Evolutionary conservation across 2,113 vertebrate genomes (phyloP).

Genomic region (Acrocephalus kingi): DNA sequence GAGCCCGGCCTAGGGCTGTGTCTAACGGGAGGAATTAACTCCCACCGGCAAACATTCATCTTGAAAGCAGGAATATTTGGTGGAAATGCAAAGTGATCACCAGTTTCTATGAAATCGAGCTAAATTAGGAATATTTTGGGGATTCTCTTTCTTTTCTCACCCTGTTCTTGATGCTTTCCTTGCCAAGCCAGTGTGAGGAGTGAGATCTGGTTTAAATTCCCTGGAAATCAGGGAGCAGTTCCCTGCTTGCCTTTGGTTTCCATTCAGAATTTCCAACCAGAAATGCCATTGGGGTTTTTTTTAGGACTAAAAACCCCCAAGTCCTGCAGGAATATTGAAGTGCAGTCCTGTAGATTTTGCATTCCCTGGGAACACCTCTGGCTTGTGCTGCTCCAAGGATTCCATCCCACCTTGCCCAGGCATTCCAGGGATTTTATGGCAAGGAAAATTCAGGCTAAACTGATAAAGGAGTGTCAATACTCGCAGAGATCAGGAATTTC

Average conservation of each 20-base stretch:
- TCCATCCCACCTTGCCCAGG: background rate
- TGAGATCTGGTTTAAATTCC: background rate
- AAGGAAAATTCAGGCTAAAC: background rate
- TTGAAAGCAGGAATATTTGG: background rate
- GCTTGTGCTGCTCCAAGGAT: background rate
- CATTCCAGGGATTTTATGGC: background rate
- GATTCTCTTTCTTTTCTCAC: background rate
- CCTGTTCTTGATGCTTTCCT: background rate
- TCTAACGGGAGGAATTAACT: background rate
- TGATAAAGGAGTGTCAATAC: background rate
- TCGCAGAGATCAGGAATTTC: background rate
- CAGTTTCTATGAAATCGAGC: background rate
- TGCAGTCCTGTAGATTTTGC: background rate
- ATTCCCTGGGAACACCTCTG: background rate
- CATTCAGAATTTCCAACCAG: background rate
- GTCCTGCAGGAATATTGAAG: background rate
- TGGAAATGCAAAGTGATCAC: background rate
- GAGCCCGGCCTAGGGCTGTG: background rate
- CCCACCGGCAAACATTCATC: rapidly evolving
- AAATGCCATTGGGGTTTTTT: background rate
- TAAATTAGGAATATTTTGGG: background rate
- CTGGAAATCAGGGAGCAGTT: background rate
- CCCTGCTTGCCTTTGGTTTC: background rate
- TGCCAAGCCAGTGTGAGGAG: background rate
- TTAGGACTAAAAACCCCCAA: background rate